Base-by-base conservation (phyloP, 2,797 vertebrate genomes). In the Etheostoma nigrum region DNA sequence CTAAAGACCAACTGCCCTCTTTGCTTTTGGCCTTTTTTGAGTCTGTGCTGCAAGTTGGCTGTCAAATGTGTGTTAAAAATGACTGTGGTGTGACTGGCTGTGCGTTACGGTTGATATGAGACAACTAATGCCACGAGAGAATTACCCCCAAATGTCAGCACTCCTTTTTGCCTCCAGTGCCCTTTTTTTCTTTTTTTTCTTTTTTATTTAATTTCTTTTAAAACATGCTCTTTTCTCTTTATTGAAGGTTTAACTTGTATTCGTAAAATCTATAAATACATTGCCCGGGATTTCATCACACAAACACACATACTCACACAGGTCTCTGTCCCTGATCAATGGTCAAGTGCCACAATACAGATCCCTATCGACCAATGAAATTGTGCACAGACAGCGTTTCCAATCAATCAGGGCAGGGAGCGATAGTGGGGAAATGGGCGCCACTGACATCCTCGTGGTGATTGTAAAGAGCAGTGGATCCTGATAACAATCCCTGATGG, bases 341-440 rank as follows among this genome's bases (percentile, higher is more conserved):
- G 81, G 73, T 74, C 73, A 72, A 53, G 83, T 75, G 69, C 74
- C 82, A 79, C 82, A 88, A 92, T 88, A 89, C 90, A 76, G 93
- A 92, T 93, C 93, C 86, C 92, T 75, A 90, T 92, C 84, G 84
- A 83, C 87, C 86, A 88, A 91, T 93, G 86, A 93, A 94, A 93
- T 78, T 63, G 82, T 87, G 79, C 84, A 83, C 86, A 84, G 82
- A 23, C 88, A 72, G 87, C 78, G 68, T 86, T 89, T 93, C 89
- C 88, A 89, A 94, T 94, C 92, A 90, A 88, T 90, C 86, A 72
- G 52, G 66, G 72, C 86, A 72, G 52, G 66, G 72, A 75, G 76
- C 36, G 75, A 86, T 87, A 74, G 83, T 67, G 80, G 81, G 75
- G 82, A 78, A 82, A 79, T 27, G 53, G 87, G 74, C 82, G 84